These are phyloP conservation scores for Sarcophaga variegata DNA, from an alignment of 2,888 invertebrate species.

Conservation along the genomic window DNA sequence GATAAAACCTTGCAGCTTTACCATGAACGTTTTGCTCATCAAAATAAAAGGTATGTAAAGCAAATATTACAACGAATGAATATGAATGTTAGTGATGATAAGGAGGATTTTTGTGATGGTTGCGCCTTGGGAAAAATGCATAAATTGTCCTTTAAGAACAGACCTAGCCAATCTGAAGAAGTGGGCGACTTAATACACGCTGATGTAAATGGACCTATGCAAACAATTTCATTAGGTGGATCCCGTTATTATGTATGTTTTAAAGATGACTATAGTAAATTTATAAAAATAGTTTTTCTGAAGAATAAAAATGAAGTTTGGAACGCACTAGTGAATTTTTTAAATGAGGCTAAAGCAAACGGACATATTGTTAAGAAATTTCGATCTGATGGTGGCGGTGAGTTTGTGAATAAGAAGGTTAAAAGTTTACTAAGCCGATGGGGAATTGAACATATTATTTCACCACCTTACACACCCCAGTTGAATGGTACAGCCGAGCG, in stretches of 20 bases:
- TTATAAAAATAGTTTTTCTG: neutral
- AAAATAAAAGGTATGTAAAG: conserved; percentile 44
- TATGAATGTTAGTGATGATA: conserved; percentile 17
- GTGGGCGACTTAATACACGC: conserved; percentile 7
- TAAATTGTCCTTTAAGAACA: conserved; percentile 44
- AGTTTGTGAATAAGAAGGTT: conserved; percentile 73
- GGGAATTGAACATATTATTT: conserved; percentile 65
- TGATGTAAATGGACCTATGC: conserved; percentile 27
- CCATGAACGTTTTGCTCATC: conserved; percentile 43
- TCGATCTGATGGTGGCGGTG: conserved; percentile 73
- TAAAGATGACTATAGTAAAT: conserved; percentile 1
- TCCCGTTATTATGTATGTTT: neutral
- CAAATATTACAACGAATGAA: conserved; percentile 40
- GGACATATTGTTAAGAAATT: conserved; percentile 70
- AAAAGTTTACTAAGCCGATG: conserved; percentile 51
- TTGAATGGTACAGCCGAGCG: conserved; percentile 78
- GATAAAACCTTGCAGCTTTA: conserved; percentile 31
- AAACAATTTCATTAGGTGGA: neutral
- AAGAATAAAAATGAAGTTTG: conserved; percentile 37
- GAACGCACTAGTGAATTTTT: conserved; percentile 28
- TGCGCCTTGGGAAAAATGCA: conserved; percentile 37
- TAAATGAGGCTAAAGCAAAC: conserved; percentile 70
- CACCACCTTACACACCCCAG: conserved; percentile 76
- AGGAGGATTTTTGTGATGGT: conserved; percentile 40
- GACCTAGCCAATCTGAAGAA: conserved; percentile 22